A percentile compares a stretch with the other conserved stretches of the same genome.
Conservation (phyloP, 2,797 vertebrate species). For the Rhinella marina region DNA sequence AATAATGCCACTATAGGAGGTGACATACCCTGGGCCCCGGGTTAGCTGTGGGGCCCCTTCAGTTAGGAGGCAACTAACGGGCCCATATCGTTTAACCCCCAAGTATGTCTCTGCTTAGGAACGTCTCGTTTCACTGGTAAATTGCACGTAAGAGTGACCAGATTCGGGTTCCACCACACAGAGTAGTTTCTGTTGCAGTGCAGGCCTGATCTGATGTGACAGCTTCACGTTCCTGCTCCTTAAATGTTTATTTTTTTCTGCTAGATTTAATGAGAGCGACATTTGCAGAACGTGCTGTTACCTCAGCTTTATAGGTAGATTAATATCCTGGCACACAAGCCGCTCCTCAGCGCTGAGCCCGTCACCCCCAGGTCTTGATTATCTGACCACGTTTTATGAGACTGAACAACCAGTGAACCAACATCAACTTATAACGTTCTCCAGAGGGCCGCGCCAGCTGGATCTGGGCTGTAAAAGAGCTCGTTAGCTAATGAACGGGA, state of each 20-base stretch:
- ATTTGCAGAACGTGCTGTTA: neutral
- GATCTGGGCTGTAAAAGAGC: conserved; percentile 30
- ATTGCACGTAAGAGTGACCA: too few species aligned
- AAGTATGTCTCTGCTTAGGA: too few species aligned
- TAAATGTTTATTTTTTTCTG: too few species aligned
- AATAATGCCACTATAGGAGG: too few species aligned
- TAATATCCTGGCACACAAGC: neutral
- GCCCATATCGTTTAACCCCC: too few species aligned
- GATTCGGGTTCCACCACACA: too few species aligned
- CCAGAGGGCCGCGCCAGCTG: neutral
- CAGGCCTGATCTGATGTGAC: conserved; percentile 13
- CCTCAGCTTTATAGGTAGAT: neutral
- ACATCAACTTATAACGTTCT: neutral
- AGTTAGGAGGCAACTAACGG: too few species aligned
- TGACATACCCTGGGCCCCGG: too few species aligned
- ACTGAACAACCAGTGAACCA: neutral
- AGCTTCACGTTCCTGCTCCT: conserved; percentile 20
- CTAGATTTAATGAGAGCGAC: neutral
- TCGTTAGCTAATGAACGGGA: conserved; percentile 37
- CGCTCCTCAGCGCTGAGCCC: neutral
- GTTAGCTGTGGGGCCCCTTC: too few species aligned
- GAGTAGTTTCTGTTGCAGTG: too few species aligned
- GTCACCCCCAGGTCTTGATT: neutral
- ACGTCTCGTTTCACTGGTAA: too few species aligned
- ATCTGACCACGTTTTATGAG: conserved; percentile 14